Evolutionary conservation across 2,797 vertebrate genomes (phyloP), one percentile per base, ranked within the genome.

Genomic region (Coranthus polyacanthus): DNA sequence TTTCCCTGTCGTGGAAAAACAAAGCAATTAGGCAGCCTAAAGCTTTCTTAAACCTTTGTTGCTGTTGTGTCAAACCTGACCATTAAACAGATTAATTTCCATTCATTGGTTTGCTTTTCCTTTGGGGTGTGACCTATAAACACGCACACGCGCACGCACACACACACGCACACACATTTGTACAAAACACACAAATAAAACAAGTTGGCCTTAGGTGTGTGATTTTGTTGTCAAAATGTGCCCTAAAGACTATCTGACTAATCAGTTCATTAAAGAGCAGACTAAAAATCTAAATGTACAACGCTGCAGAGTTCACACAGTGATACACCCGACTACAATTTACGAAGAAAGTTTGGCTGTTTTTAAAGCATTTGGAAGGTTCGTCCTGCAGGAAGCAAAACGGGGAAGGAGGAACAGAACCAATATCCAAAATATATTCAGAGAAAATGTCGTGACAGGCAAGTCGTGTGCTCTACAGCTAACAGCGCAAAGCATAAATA

Each of bases 41-140:
- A 56, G 37, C 44, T 49, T 55, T 50, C 43, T 55, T 62, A 26
- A 50, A 50, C 9, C 51, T 29, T 50, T 55, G 38, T 32, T 60
- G 55, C 26, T 44, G 50, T 50, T 61, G 55, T 53, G 47, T 59
- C 38, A 66, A 60, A 72, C 10, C 10, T 39, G 49, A 44, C 38
- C 47, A 59, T 54, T 53, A 59, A 65, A 66, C 20, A 42, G 36
- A 65, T 64, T 37, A 11, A 51, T 72, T 41, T 24, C 18, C 16
- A 58, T 54, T 59, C 16, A 59, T 15, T 36, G 18, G n/a, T 15
- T 46, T 59, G 17, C 6, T 26, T 26, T 60, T 67, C 49, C 47
- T 52, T 6, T 46, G 41, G 15, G 46, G 34, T 46, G 36, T 65
- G 54, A 59, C 43, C 38, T 57, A 24, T 34, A 45, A 57, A 39